These are phyloP conservation scores for Lutjanus erythropterus DNA, from an alignment of 2,113 vertebrate genomes.

Conservation along the genomic window DNA sequence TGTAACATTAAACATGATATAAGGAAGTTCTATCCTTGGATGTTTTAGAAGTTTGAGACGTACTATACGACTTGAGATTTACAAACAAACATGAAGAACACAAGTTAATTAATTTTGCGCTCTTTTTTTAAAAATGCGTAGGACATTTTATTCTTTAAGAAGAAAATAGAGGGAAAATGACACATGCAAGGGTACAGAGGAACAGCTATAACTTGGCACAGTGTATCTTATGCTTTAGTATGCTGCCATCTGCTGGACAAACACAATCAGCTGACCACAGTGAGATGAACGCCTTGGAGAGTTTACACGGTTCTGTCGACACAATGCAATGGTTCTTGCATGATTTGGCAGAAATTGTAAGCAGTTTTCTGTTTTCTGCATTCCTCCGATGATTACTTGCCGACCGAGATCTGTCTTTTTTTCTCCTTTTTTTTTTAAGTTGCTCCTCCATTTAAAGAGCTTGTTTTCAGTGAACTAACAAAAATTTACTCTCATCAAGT, in stretches of 20 bases:
- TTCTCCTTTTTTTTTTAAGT: not conserved
- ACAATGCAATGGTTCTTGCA: fast-evolving
- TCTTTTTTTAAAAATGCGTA: not conserved
- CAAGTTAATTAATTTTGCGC: not conserved
- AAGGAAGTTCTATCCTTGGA: not conserved
- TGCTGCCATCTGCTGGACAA: constrained; percentile 82
- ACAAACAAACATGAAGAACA: not conserved
- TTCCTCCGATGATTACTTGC: not conserved
- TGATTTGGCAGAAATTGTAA: no score
- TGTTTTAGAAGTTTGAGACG: not conserved
- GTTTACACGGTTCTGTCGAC: no score
- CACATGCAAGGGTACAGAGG: not conserved
- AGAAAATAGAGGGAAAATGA: not conserved
- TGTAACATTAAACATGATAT: not conserved
- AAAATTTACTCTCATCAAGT: not conserved
- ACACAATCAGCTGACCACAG: not conserved
- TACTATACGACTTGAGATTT: not conserved
- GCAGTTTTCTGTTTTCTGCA: not conserved
- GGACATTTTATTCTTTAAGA: not conserved
- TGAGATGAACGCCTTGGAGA: no score
- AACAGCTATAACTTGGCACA: not conserved
- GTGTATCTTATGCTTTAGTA: constrained; percentile 55
- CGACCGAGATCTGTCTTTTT: not conserved
- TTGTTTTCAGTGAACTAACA: not conserved
- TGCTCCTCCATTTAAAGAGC: not conserved